phyloP scores from a whole-genome alignment of 1,140 invertebrate species.

The Drosophila trapezifrons region DNA sequence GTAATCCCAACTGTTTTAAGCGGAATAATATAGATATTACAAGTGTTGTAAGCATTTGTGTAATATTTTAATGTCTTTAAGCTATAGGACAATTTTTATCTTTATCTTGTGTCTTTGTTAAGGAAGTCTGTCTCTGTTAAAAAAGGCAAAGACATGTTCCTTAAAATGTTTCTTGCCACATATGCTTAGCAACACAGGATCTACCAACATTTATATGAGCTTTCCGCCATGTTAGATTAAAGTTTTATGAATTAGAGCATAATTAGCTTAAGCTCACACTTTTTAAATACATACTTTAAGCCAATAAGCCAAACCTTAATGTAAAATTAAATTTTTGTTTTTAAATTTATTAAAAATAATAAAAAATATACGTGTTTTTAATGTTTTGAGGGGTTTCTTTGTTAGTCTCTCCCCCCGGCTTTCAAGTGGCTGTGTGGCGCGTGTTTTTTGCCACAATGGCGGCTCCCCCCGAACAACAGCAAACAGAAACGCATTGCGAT shows the following conservation, averaged over 20 bases:
- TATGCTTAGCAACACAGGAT: too few species aligned
- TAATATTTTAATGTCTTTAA: not conserved
- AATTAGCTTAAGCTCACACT: not conserved
- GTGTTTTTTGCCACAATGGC: slow-evolving; percentile 53
- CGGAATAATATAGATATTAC: not conserved
- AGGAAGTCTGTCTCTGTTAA: slow-evolving; percentile 6
- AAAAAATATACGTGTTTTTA: not conserved
- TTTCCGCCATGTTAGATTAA: not conserved
- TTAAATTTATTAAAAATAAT: not conserved
- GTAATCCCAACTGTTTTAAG: too few species aligned
- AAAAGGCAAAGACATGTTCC: not conserved
- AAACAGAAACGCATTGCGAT: slow-evolving; percentile 72
- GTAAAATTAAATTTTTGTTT: too few species aligned
- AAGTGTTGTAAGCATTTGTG: too few species aligned
- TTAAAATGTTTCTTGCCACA: not conserved
- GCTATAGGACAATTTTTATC: too few species aligned
- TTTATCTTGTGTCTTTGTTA: not conserved
- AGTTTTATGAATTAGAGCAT: too few species aligned
- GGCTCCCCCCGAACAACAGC: slow-evolving; percentile 18
- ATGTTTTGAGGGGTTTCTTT: not conserved
- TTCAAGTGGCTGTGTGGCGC: slow-evolving; percentile 51
- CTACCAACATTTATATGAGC: not conserved
- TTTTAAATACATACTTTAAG: too few species aligned
- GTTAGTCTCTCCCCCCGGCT: not conserved
- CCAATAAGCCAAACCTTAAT: too few species aligned